Conservation (phyloP, 2,113 vertebrate species). For the Ameiurus melas region DNA sequence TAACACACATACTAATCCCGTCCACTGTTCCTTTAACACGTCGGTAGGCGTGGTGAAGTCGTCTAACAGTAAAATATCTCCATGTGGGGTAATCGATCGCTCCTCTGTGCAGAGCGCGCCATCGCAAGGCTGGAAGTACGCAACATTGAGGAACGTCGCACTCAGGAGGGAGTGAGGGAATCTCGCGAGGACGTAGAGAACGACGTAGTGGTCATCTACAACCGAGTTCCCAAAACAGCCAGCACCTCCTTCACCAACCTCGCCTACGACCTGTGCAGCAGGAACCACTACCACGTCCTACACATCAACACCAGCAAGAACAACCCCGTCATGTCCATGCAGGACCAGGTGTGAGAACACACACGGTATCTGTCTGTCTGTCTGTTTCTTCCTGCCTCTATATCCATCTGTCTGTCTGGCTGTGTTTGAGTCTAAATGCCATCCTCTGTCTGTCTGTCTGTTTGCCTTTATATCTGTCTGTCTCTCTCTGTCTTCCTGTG, state of each 20-base stretch:
- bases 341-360: conserved; percentile 85
- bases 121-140: conserved; percentile 95
- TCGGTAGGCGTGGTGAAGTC: not conserved
- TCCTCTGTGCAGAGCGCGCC: conserved; percentile 81
- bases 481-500: not conserved
- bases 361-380: not conserved
- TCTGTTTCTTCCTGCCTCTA: not conserved
- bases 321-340: conserved; percentile 98
- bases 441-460: not conserved
- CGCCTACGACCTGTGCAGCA: conserved; percentile 80
- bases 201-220: conserved; percentile 93
- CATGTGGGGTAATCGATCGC: not conserved
- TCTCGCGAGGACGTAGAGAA: conserved; percentile 71
- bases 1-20: not conserved
- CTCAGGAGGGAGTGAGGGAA: conserved; percentile 78
- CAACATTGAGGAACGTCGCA: conserved; percentile 93
- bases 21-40: not conserved
- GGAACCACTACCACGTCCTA: conserved; percentile 95
- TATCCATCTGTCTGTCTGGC: not conserved
- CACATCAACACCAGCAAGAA: conserved; percentile 99
- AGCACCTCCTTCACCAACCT: conserved; percentile 99
- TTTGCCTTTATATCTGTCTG: no score
- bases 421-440: no score
- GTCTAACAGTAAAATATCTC: not conserved
- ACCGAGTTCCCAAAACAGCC: conserved; percentile 97